These are phyloP conservation scores for Amazona vittata DNA, from an alignment of 2,113 vertebrate genomes.

Conservation along the genomic window DNA sequence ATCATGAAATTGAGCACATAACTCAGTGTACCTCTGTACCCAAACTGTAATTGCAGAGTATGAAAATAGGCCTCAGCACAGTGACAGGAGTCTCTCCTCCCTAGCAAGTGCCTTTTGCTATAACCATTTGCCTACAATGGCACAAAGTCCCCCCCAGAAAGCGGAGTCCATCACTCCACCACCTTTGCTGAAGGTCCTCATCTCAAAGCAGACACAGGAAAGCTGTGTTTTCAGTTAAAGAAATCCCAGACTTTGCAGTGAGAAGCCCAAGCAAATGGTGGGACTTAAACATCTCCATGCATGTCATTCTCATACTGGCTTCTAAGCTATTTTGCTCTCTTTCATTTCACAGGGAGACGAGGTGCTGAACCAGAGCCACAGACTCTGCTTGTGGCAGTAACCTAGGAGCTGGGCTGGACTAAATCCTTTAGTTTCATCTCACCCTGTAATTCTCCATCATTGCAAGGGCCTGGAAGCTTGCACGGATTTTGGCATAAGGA, in stretches of 20 bases:
- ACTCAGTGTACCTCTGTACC: not conserved
- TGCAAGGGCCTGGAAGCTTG: not conserved
- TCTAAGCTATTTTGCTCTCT: not conserved
- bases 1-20: not conserved
- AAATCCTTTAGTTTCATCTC: not conserved
- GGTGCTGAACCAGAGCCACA: not conserved
- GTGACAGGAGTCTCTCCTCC: not conserved
- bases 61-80: not conserved
- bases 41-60: not conserved
- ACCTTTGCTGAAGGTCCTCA: not conserved
- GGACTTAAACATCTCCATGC: not conserved
- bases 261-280: not conserved
- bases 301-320: not conserved
- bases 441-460: not conserved
- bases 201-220: not conserved
- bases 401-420: not conserved
- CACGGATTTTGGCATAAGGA: slow-evolving; percentile 36
- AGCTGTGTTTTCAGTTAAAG: not conserved
- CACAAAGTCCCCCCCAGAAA: not conserved
- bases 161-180: not conserved
- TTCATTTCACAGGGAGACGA: not conserved
- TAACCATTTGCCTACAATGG: not conserved
- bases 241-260: not conserved
- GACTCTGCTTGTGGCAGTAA: not conserved
- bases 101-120: not conserved